Conservation (phyloP, 2,888 invertebrate genomes). For the Leptopilina drosophilae region DNA sequence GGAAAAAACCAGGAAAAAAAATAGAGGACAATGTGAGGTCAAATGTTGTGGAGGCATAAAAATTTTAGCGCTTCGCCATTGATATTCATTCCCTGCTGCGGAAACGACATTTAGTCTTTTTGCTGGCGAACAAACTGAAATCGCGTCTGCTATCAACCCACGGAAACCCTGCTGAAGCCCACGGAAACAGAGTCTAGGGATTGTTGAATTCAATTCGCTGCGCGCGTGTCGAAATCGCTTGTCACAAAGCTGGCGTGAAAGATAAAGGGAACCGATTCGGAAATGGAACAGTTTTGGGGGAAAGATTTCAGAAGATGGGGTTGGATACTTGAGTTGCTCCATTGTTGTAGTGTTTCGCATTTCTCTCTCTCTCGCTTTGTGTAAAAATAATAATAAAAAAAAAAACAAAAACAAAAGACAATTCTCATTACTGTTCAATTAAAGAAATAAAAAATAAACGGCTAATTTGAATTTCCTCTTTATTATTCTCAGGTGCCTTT, state of each 20-base stretch:
- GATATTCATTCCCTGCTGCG: conserved; percentile 38
- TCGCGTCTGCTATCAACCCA: conserved; percentile 38
- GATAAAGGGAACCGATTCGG: conserved; percentile 40
- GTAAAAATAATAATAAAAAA: no score
- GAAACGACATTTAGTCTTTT: conserved; percentile 42
- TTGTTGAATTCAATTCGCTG: conserved; percentile 39
- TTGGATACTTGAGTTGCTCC: conserved; percentile 40
- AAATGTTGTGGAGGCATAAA: conserved; percentile 38
- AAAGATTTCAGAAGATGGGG: conserved; percentile 37
- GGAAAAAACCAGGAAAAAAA: neutral
- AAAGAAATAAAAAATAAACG: no score
- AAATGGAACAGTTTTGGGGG: conserved; percentile 37
- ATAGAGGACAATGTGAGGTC: conserved; percentile 27
- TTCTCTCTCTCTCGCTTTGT: neutral
- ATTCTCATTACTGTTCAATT: neutral
- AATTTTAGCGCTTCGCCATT: conserved; percentile 34
- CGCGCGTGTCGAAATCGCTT: conserved; percentile 40
- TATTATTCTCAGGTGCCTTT: no score
- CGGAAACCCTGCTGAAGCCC: conserved; percentile 24
- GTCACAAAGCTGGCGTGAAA: conserved; percentile 42
- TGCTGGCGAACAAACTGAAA: conserved; percentile 41
- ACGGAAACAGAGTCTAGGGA: conserved; percentile 36
- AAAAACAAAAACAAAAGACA: neutral
- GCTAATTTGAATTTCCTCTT: no score
- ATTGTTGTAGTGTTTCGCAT: conserved; percentile 4